Evolutionary conservation across 2,113 vertebrate genomes (phyloP), one percentile per base, ranked within the genome.

Genomic region (Lepisosteus osseus): DNA sequence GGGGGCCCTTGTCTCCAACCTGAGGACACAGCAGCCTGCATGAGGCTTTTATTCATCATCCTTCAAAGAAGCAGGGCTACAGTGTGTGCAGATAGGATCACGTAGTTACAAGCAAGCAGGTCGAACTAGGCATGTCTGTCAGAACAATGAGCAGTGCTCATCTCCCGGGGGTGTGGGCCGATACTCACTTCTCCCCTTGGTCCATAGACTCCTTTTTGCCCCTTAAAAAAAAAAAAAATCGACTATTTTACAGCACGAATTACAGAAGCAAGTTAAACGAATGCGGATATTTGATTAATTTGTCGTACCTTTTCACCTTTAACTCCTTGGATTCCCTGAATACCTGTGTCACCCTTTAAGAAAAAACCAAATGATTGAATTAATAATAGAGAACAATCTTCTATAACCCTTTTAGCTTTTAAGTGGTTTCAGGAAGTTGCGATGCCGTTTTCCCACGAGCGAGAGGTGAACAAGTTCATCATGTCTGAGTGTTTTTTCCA

Each of bases 111-210:
- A 65, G 40, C 12, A 41, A 42, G 29, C 11, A 40, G 14, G 64
- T 65, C 29, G 29, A 29, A 29, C 29, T 29, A 29, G 29, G 2
- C 29, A 29, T 65, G 47, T 51, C 47, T 51, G 47, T 9, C 47
- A 51, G 5, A 51, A 5, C 47, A 51, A 51, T 51, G 47, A 51
- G 47, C 47, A 51, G 5, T 51, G 5, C 47, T 51, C 5, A 5
- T 51, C 9, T 51, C 9, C 5, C 47, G 2, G 9, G 9, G 5
- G 47, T 1, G 9, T 51, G 47, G 5, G 9, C 47, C 5, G 9
- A 51, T 51, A 9, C 80, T 92, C 80, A 87, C 87, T 86, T 70
- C 80, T 85, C 90, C 86, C 83, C 86, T 88, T 3, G 86, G 83
- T 13, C 91, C 90, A 61, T 92, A 88, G 61, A 68, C 0, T 67